phyloP scores from a whole-genome alignment of 2,888 invertebrate species.

The Drosophila nr. medialis region DNA sequence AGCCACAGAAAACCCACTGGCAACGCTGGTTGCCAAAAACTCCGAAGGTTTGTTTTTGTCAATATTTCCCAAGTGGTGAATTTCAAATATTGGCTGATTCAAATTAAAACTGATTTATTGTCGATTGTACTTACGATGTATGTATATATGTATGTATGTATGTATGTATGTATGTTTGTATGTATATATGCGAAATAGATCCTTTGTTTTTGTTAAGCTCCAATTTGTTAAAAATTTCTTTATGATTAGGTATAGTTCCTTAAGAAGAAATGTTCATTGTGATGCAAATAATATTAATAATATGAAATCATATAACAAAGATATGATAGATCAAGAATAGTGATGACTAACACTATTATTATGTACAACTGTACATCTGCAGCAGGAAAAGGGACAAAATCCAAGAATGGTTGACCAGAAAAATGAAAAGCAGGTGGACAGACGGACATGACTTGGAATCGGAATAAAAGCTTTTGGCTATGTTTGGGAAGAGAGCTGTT shows the following conservation, averaged over 20 bases:
- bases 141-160: background rate
- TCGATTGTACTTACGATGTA: background rate
- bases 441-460: too few relatives aligned
- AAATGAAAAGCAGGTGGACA: too few relatives aligned
- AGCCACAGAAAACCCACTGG: background rate
- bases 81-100: background rate
- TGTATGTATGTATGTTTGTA: background rate
- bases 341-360: background rate
- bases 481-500: background rate
- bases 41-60: conserved; percentile 2
- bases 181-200: background rate
- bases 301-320: background rate
- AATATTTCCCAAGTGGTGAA: background rate
- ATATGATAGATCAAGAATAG: background rate
- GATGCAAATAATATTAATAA: background rate
- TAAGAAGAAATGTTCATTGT: background rate
- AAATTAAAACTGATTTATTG: background rate
- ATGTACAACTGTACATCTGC: background rate
- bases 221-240: background rate
- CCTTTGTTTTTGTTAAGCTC: background rate
- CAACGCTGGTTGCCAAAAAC: background rate
- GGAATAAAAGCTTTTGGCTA: background rate
- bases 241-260: background rate
- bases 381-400: too few relatives aligned
- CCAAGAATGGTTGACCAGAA: background rate